Conservation (phyloP, 2,113 vertebrate genomes). For the Dinomys branickii region DNA sequence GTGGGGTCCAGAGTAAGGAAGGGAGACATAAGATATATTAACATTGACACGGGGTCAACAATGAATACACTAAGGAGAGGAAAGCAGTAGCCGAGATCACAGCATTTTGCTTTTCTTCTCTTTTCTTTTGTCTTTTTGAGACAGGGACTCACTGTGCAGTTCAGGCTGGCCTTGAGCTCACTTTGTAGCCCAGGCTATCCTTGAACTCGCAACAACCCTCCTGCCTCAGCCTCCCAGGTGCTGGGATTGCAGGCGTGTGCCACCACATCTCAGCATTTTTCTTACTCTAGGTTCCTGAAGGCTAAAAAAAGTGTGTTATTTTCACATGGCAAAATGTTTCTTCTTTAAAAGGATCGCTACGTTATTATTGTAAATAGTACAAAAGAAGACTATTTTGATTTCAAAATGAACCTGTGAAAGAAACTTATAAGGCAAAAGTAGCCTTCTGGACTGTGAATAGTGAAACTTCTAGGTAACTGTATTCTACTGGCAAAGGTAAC, state of each 20-base stretch:
- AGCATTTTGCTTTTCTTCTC: no score
- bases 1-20: not conserved
- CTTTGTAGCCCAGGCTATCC: no score
- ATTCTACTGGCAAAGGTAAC: not conserved
- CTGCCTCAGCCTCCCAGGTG: no score
- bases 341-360: not conserved
- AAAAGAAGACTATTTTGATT: slow-evolving; percentile 56
- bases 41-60: not conserved
- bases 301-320: not conserved
- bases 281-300: not conserved
- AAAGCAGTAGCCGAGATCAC: not conserved
- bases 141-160: no score
- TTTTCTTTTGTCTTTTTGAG: no score
- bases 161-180: no score
- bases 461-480: not conserved
- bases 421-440: slow-evolving; percentile 6
- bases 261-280: not conserved
- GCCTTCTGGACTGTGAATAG: not conserved
- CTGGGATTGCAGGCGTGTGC: no score
- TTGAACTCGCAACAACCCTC: no score
- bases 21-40: slow-evolving; percentile 24
- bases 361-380: slow-evolving; percentile 18
- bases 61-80: not conserved
- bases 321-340: not conserved
- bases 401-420: slow-evolving; percentile 32